A percentile compares a stretch with the other conserved stretches of the same genome.
phyloP scores from a whole-genome alignment of 2,113 vertebrate genomes.

The Octodon degus region DNA sequence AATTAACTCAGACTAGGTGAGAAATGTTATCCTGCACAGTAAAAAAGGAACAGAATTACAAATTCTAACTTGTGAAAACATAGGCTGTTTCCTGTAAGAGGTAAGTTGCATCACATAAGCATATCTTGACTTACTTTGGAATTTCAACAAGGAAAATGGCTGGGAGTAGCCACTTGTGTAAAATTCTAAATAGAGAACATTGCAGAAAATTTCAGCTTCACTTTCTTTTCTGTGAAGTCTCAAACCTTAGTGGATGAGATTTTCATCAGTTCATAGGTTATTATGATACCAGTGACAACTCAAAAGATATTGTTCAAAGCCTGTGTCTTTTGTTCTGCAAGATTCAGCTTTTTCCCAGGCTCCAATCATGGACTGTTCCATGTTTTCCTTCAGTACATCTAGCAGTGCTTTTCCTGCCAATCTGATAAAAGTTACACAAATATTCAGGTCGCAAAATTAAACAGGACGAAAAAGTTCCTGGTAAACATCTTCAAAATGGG shows the following conservation, averaged over 20 bases:
- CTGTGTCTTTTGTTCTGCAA: not conserved
- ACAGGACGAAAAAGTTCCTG: slow-evolving; percentile 30
- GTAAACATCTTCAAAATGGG: slow-evolving; percentile 61
- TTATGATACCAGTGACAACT: slow-evolving; percentile 54
- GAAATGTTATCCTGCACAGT: not conserved
- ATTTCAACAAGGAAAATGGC: slow-evolving; percentile 44
- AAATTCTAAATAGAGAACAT: not conserved
- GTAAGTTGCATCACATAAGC: not conserved
- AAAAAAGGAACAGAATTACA: slow-evolving; percentile 9
- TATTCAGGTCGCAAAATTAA: slow-evolving; percentile 67
- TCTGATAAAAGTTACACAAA: slow-evolving; percentile 61
- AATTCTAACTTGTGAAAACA: slow-evolving; percentile 12
- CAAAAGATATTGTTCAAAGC: slow-evolving; percentile 72
- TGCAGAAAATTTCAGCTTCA: not conserved
- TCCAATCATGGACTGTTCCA: slow-evolving; percentile 62
- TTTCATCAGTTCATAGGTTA: slow-evolving; percentile 42
- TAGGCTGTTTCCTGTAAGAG: not conserved
- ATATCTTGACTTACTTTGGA: slow-evolving; percentile 29
- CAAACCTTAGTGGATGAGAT: slow-evolving; percentile 46
- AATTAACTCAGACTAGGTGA: not conserved
- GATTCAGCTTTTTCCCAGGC: slow-evolving; percentile 25
- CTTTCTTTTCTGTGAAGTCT: slow-evolving; percentile 38
- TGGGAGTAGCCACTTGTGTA: not conserved
- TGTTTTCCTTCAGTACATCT: slow-evolving; percentile 62
- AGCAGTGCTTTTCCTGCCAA: slow-evolving; percentile 58